These are phyloP conservation scores for Sitodiplosis mosellana DNA, from an alignment of 1,140 invertebrate species.

Conservation along the genomic window DNA sequence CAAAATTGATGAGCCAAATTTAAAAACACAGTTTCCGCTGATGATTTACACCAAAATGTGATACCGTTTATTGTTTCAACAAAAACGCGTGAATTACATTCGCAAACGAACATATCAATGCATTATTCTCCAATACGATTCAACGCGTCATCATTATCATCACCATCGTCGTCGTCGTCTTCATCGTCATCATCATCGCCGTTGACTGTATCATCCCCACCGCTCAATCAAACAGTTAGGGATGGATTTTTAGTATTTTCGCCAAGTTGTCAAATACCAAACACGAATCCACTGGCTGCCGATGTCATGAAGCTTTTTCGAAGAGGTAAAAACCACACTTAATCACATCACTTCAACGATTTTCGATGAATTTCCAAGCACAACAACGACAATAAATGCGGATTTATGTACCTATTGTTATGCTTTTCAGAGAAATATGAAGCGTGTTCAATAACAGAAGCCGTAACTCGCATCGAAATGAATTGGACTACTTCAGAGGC, in stretches of 20 bases:
- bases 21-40: background rate
- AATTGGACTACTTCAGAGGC: conserved; percentile 12
- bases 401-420: too few species aligned
- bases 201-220: background rate
- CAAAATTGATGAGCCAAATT: background rate
- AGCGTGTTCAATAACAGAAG: conserved; percentile 29
- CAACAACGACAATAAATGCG: too few species aligned
- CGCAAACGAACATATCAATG: background rate
- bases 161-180: background rate
- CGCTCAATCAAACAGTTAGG: conserved; percentile 6
- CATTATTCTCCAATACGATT: background rate
- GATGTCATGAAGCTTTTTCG: conserved; percentile 40
- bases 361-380: too few species aligned
- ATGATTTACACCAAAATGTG: background rate
- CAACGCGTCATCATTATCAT: background rate
- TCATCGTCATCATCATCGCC: background rate
- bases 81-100: background rate
- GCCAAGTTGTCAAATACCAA: conserved; percentile 44
- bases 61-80: background rate
- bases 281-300: conserved; percentile 43
- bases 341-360: too few species aligned
- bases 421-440: conserved; percentile 27
- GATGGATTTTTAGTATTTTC: conserved; percentile 45
- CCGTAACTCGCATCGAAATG: conserved; percentile 27
- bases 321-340: conserved; percentile 12